These are phyloP conservation scores for Muntiacus muntjak DNA, from an alignment of 2,113 vertebrate genomes.

Conservation along the genomic window DNA sequence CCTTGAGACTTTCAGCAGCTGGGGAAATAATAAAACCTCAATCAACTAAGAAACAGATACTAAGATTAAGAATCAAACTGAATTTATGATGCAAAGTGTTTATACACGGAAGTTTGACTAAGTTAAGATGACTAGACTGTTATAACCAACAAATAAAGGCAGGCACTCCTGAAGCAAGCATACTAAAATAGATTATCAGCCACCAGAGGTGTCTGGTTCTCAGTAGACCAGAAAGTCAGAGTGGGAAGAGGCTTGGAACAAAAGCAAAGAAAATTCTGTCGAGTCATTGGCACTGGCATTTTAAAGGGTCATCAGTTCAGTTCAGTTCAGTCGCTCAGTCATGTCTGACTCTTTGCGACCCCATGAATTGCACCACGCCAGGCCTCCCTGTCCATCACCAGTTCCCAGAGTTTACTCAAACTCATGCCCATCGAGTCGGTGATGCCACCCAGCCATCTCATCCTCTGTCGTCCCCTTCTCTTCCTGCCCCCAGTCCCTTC, in stretches of 20 bases:
- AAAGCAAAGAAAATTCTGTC: conserved; percentile 3
- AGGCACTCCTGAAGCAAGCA: background rate
- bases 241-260: background rate
- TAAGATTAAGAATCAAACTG: conserved; percentile 19
- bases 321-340: too few relatives aligned
- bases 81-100: background rate
- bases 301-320: background rate
- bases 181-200: background rate
- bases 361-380: too few relatives aligned
- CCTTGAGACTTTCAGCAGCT: conserved; percentile 23
- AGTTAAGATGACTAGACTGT: background rate
- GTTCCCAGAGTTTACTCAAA: too few relatives aligned
- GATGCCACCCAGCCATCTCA: too few relatives aligned
- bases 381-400: too few relatives aligned
- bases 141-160: background rate
- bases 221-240: background rate
- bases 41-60: background rate
- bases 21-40: conserved; percentile 31
- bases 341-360: too few relatives aligned
- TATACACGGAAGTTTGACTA: background rate
- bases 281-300: background rate
- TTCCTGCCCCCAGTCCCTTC: too few relatives aligned
- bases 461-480: too few relatives aligned
- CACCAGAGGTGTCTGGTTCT: background rate
- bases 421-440: too few relatives aligned